phyloP scores from a whole-genome alignment of 2,113 vertebrate genomes.

The Sinocyclocheilus grahami region DNA sequence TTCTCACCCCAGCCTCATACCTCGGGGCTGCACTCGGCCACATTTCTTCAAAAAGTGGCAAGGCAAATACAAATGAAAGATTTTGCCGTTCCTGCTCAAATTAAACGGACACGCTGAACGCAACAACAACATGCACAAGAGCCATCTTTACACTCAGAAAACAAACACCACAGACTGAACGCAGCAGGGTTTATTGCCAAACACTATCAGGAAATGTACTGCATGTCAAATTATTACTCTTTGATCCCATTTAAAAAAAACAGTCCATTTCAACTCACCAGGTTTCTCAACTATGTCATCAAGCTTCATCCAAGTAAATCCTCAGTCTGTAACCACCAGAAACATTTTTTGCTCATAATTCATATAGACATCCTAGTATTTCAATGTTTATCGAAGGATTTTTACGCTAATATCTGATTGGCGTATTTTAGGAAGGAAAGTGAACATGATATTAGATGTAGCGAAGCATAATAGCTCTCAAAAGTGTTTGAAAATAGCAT shows the following conservation, averaged over 20 bases:
- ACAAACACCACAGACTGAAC: neutral
- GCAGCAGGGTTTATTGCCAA: slow-evolving; percentile 23
- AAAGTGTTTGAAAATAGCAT: too few relatives aligned
- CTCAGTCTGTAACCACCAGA: neutral
- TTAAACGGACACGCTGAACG: neutral
- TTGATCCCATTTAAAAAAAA: neutral
- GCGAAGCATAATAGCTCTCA: neutral
- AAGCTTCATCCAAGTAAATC: neutral
- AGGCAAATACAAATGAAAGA: neutral
- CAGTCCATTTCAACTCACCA: neutral
- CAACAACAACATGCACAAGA: slow-evolving; percentile 10
- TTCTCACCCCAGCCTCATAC: neutral
- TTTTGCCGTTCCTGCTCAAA: neutral
- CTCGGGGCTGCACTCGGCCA: neutral
- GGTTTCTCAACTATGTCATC: neutral
- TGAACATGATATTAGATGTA: neutral
- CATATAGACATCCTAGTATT: neutral
- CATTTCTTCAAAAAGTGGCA: neutral
- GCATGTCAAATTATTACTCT: slow-evolving; percentile 20
- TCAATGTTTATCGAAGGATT: neutral
- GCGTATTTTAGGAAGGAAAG: neutral
- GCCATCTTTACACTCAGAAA: neutral
- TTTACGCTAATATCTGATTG: neutral
- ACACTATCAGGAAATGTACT: slow-evolving; percentile 27
- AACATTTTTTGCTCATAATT: neutral